Conservation (phyloP, 2,797 vertebrate genomes). For the Darevskia nairensis region DNA sequence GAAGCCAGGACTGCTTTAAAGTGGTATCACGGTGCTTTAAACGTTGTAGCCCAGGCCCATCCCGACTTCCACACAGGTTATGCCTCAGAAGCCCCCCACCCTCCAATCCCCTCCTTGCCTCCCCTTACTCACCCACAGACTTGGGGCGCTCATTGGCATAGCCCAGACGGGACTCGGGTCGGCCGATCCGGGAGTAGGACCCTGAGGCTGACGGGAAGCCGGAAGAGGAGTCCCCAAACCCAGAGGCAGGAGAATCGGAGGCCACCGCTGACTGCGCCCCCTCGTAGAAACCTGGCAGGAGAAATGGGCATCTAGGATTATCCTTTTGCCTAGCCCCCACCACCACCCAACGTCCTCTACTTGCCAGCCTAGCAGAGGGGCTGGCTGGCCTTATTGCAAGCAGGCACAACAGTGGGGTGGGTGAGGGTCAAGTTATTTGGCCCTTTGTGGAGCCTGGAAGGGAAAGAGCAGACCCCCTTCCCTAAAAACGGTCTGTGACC, state of each 20-base stretch:
- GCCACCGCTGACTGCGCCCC: conserved; percentile 64
- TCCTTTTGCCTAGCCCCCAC: neutral
- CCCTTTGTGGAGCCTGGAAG: too few species aligned
- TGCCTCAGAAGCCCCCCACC: too few species aligned
- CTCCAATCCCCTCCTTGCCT: neutral
- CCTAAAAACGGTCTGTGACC: neutral
- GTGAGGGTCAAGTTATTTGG: too few species aligned
- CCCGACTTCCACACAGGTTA: too few species aligned
- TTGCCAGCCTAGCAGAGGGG: neutral
- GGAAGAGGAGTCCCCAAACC: conserved; percentile 70
- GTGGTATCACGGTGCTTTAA: too few species aligned
- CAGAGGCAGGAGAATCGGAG: conserved; percentile 71
- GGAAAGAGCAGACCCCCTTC: neutral
- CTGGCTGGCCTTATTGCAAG: too few species aligned
- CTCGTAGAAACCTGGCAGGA: conserved; percentile 76
- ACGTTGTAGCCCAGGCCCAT: neutral
- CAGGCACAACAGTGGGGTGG: too few species aligned
- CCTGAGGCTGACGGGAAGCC: conserved; percentile 72
- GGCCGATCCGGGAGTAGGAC: conserved; percentile 69
- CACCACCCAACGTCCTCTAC: too few species aligned
- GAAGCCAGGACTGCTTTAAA: too few species aligned
- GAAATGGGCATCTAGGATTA: neutral
- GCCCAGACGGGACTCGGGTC: conserved; percentile 69
- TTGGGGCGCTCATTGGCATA: conserved; percentile 79
- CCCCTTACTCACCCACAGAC: conserved; percentile 72